Base-by-base conservation (phyloP, 2,888 invertebrate species). In the Branchellion lobata region DNA sequence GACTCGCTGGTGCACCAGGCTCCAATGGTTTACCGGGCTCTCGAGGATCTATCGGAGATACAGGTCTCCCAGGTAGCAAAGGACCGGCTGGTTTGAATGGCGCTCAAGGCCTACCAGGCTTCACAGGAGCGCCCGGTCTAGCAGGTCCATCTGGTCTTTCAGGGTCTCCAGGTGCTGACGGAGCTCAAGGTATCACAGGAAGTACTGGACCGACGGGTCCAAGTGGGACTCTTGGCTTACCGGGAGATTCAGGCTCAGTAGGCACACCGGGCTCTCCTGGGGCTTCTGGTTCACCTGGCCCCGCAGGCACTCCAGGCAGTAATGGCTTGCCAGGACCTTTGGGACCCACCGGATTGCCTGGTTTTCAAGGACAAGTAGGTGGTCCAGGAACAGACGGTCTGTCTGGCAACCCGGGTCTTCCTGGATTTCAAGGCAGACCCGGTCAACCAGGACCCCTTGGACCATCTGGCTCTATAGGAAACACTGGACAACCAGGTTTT, bases 381-480 rank as follows among this genome's bases (percentile, higher is more conserved):
- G 5, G 8, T 36, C 34, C n/a, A 47, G 74, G 74, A 18, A 2
- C 47, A 18, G 36, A n/a, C 14, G 74, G 74, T 57, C 24, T 57
- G 8, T n/a, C 21, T 24, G 61, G 61, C 61, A 57, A n/a, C n/a
- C 61, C 24, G 34, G 81, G 81, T 27, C 40, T 47, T 47, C 69
- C 74, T 33, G 81, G 81, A 27, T 21, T 11, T n/a, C 29, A 21
- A 21, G 80, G 80, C 3, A 74, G 76, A 14, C 47, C 78, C 18
- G 80, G 80, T 33, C 51, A 29, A 36, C 29, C 5, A 18, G 73
- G 79, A 29, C 18, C 74, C 14, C 47, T 75, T 31, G 83, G 83
- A 47, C 40, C 61, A 36, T 21, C 51, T 34, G 81, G 81, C 5
- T 29, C 76, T 36, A 18, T 34, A 3, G 81, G 81, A 29, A 61